Evolutionary conservation across 1,140 invertebrate species (phyloP).

Genomic region (Brachionus asplanchnoidis): DNA sequence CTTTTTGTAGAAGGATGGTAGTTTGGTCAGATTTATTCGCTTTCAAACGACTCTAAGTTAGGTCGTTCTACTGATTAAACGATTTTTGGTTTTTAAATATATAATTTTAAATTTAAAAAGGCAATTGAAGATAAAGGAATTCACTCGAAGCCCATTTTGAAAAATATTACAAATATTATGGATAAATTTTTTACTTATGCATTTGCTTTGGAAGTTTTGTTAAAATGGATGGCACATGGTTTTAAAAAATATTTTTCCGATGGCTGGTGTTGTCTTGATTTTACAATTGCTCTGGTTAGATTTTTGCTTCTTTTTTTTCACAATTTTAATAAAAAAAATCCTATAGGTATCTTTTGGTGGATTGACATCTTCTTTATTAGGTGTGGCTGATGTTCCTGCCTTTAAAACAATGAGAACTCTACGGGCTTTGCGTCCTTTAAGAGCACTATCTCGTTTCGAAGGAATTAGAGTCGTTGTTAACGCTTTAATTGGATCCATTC

Average conservation of each 20-base stretch:
- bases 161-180: constrained; percentile 89
- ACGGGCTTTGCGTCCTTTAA: constrained; percentile 77
- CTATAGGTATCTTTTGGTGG: constrained; percentile 49
- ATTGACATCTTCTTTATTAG: neutral
- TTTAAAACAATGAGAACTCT: constrained; percentile 87
- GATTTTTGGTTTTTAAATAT: constrained; percentile 74
- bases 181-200: constrained; percentile 96
- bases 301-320: constrained; percentile 28
- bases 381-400: constrained; percentile 55
- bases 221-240: constrained; percentile 94
- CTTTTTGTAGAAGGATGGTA: no score
- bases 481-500: constrained; percentile 86
- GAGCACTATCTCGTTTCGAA: constrained; percentile 87
- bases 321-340: constrained; percentile 36
- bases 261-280: constrained; percentile 98
- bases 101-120: constrained; percentile 73
- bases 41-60: no score
- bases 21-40: no score
- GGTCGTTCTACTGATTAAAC: constrained; percentile 63
- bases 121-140: constrained; percentile 94
- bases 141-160: constrained; percentile 73
- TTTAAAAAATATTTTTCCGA: constrained; percentile 96
- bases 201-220: constrained; percentile 96
- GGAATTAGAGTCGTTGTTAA: constrained; percentile 94
- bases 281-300: constrained; percentile 96